Conservation (phyloP, 2,888 invertebrate species). For the Plebejus melissa region DNA sequence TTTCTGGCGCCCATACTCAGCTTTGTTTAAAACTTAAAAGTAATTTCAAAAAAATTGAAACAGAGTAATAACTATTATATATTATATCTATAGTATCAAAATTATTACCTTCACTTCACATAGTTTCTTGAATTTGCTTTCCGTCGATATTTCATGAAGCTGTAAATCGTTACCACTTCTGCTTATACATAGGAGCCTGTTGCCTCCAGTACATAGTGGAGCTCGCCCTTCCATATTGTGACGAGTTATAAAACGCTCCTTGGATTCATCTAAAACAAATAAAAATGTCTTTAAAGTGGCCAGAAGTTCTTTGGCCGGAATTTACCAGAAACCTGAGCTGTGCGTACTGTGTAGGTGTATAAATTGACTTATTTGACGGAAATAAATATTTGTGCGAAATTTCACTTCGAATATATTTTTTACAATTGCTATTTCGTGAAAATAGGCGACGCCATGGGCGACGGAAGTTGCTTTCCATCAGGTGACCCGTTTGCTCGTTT, state of each 20-base stretch:
- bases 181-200: constrained; percentile 66
- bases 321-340: no score
- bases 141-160: constrained; percentile 70
- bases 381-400: not conserved
- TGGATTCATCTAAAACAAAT: constrained; percentile 57
- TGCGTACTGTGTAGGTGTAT: no score
- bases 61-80: no score
- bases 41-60: no score
- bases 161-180: constrained; percentile 77
- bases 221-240: constrained; percentile 78
- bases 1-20: not conserved
- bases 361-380: not conserved
- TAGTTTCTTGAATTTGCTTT: constrained; percentile 69
- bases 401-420: no score
- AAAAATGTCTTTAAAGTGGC: not conserved
- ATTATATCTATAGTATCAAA: no score
- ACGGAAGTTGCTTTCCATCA: no score
- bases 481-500: no score
- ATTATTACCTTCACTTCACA: constrained; percentile 71
- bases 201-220: constrained; percentile 70
- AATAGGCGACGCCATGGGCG: not conserved
- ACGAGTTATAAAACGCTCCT: constrained; percentile 66
- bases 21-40: no score
- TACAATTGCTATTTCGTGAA: not conserved
- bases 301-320: no score